Conservation (phyloP, 2,113 vertebrate species). For the Pseudolaguvia tuberculata region DNA sequence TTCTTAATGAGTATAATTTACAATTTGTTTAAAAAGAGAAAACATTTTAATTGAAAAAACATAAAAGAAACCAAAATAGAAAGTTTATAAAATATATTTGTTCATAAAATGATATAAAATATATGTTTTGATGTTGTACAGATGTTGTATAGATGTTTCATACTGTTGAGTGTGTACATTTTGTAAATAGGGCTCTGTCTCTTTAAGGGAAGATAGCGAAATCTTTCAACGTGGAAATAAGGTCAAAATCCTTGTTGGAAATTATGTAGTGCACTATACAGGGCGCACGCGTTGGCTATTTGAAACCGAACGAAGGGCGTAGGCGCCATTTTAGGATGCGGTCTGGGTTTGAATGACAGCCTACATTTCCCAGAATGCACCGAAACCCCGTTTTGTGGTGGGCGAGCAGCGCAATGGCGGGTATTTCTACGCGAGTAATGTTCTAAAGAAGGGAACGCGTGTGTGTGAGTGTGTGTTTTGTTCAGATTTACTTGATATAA, state of each 20-base stretch:
- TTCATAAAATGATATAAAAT: too few relatives aligned
- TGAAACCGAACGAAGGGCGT: too few relatives aligned
- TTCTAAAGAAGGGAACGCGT: not conserved
- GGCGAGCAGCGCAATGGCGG: conserved; percentile 67
- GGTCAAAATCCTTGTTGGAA: not conserved
- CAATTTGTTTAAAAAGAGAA: too few relatives aligned
- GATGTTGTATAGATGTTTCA: too few relatives aligned
- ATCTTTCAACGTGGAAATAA: too few relatives aligned
- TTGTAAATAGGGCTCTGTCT: not conserved
- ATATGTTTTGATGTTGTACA: too few relatives aligned
- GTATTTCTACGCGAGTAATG: conserved; percentile 54
- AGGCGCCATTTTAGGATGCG: not conserved
- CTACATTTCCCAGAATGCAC: conserved; percentile 61
- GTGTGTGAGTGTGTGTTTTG: not conserved
- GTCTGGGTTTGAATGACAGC: conserved; percentile 50
- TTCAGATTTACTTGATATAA: not conserved
- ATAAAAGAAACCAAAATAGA: too few relatives aligned
- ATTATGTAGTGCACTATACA: not conserved
- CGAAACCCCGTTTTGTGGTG: conserved; percentile 51
- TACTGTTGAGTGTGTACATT: not conserved
- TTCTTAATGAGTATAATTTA: too few relatives aligned
- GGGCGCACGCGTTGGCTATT: not conserved
- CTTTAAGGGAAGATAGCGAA: not conserved
- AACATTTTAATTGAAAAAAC: too few relatives aligned
- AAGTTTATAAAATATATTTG: too few relatives aligned